phyloP scores from a whole-genome alignment of 2,797 vertebrate species.

The Aotus griseimembra region DNA sequence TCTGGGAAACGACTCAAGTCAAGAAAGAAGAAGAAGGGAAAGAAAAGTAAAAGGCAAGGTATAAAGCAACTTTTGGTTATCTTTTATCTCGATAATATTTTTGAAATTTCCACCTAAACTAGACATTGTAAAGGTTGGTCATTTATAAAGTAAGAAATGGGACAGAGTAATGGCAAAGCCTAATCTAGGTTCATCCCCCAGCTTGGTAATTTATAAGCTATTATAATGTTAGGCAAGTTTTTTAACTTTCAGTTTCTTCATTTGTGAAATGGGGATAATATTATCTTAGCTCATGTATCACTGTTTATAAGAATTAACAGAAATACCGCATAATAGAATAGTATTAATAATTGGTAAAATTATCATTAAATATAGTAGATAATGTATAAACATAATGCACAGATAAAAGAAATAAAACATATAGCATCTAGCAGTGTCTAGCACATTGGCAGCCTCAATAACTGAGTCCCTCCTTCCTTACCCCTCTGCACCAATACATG shows the following conservation, averaged over 20 bases:
- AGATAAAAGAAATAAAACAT: not conserved
- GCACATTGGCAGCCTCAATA: not conserved
- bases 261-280: not conserved
- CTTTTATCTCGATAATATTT: conserved; percentile 15
- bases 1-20: conserved; percentile 18
- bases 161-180: not conserved
- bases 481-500: not conserved
- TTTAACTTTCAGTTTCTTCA: conserved; percentile 28
- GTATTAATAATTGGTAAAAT: not conserved
- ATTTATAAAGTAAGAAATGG: not conserved
- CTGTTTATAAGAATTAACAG: not conserved
- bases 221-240: not conserved
- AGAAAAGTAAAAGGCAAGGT: conserved; percentile 19
- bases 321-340: not conserved
- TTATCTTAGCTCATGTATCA: not conserved
- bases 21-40: not conserved
- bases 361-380: not conserved
- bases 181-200: not conserved
- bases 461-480: not conserved
- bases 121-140: not conserved
- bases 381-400: not conserved
- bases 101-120: not conserved
- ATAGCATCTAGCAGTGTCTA: not conserved
- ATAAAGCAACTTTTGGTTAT: not conserved
- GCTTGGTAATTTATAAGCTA: not conserved